Base-by-base conservation (phyloP, 1,140 invertebrate species). In the Panulirus ornatus region DNA sequence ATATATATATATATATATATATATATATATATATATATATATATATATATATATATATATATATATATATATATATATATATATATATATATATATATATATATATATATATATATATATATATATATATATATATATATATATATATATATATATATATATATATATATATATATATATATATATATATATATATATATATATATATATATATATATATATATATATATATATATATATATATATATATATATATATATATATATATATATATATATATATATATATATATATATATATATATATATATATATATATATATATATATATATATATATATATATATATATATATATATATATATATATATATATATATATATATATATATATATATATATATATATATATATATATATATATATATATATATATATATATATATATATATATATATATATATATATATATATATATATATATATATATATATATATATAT, bases 321-420 rank as follows among this genome's bases (percentile, higher is more conserved):
- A 78, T 78, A 78, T 78, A 78, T 78, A 78, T 78, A 78, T 78
- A 78, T 78, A 78, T 78, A 78, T 78, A 78, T 78, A 78, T 78
- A 78, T 78, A 42, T 78, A 78, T 78, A 78, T 78, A 78, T 78
- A 78, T 78, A 78, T 78, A 78, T 78, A 78, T 78, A 78, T 78
- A 78, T 78, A 78, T 78, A 78, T 78, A 78, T 78, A 78, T 78
- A 78, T 78, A 78, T 78, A 78, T 78, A 78, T 78, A 78, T 78
- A 78, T 78, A 42, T 78, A 78, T 78, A 78, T 78, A 78, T 78
- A 78, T 78, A 78, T 78, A 40, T 19, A 40, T 78, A 40, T 42
- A 40, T 78, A 40, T 78, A 40, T 78, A 19, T 78, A 40, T 78
- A 40, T 78, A 78, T 42, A 78, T 78, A 19, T 36, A 36, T 40